Evolutionary conservation across 2,888 invertebrate genomes (phyloP).

Genomic region (Imbricaverruca yamaguchii): DNA sequence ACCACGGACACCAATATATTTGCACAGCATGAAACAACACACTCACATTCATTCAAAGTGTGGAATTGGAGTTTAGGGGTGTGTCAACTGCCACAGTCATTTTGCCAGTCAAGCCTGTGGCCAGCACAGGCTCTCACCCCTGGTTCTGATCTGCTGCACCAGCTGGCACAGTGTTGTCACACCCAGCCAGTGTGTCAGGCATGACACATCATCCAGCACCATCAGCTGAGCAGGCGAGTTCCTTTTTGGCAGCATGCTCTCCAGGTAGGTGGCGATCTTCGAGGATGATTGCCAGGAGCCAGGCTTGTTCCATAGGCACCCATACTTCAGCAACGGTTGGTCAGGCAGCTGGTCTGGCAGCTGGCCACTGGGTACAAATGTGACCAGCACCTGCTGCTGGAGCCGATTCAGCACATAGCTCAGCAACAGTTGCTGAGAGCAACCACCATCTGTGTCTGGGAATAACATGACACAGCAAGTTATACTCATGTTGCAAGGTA

Average conservation of each 20-base stretch:
- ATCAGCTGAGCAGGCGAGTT: not conserved
- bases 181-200: not conserved
- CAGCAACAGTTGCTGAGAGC: not conserved
- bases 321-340: not conserved
- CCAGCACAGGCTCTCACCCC: not conserved
- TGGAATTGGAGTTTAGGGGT: too few relatives aligned
- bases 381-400: conserved; percentile 1
- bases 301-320: not conserved
- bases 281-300: not conserved
- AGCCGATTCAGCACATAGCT: not conserved
- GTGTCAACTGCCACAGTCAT: too few relatives aligned
- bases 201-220: not conserved
- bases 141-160: not conserved
- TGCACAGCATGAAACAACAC: too few relatives aligned
- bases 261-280: not conserved
- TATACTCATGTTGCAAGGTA: too few relatives aligned
- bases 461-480: too few relatives aligned
- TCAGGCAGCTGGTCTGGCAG: too few relatives aligned
- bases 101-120: too few relatives aligned
- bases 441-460: not conserved
- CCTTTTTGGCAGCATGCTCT: not conserved
- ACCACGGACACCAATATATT: too few relatives aligned
- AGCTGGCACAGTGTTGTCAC: not conserved
- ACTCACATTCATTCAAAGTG: too few relatives aligned
- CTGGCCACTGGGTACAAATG: not conserved